Evolutionary conservation across 2,113 vertebrate genomes (phyloP).

Genomic region (Gopherus evgoodei): DNA sequence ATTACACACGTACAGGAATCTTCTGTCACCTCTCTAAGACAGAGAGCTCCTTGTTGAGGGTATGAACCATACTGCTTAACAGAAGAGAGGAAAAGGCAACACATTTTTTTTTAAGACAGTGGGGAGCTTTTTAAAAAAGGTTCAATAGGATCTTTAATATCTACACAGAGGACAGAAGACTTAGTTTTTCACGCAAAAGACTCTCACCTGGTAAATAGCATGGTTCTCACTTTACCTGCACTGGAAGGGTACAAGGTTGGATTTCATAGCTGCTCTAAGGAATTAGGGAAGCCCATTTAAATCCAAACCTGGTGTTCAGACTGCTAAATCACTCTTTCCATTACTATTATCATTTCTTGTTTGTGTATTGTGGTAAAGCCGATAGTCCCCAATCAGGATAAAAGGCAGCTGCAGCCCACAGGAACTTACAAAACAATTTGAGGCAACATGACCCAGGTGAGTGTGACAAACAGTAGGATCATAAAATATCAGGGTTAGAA

Average conservation of each 20-base stretch:
- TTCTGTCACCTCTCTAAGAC: neutral
- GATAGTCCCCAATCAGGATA: neutral
- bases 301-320: neutral
- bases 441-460: neutral
- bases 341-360: neutral
- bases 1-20: fast-evolving
- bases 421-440: neutral
- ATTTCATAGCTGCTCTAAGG: neutral
- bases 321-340: neutral
- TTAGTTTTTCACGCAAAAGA: neutral
- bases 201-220: neutral
- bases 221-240: neutral
- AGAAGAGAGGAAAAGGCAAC: neutral
- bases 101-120: neutral
- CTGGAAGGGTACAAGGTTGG: neutral
- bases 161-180: neutral
- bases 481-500: neutral
- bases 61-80: neutral
- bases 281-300: neutral
- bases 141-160: neutral
- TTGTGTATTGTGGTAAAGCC: neutral
- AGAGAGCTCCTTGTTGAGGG: neutral
- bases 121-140: neutral
- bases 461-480: neutral
- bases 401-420: neutral